Evolutionary conservation across 1,140 invertebrate species (phyloP).

Genomic region (Mesaphorura yosii): DNA sequence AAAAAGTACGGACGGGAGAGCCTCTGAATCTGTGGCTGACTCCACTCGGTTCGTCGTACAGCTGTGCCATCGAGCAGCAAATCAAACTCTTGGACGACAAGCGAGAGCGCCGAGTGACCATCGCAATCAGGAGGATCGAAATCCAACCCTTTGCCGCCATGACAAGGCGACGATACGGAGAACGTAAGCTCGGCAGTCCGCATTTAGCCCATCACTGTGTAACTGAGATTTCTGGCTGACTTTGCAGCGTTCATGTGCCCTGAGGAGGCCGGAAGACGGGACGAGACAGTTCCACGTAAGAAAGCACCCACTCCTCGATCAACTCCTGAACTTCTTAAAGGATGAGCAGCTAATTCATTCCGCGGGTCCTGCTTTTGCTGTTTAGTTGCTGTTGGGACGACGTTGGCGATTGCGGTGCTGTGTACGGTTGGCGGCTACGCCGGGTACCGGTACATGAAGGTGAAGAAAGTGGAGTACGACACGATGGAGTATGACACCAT

Average conservation of each 20-base stretch:
- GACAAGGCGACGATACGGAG: slow-evolving; percentile 29
- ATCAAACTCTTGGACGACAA: slow-evolving; percentile 27
- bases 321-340: slow-evolving; percentile 3
- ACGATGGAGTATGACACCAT: slow-evolving; percentile 89
- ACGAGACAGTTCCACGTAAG: slow-evolving; percentile 73
- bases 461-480: slow-evolving; percentile 83
- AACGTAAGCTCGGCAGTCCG: too few species aligned
- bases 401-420: slow-evolving; percentile 63
- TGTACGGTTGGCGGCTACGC: slow-evolving; percentile 71
- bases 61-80: slow-evolving; percentile 40
- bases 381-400: slow-evolving; percentile 58
- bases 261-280: slow-evolving; percentile 35
- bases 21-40: slow-evolving; percentile 61
- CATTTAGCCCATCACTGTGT: too few species aligned
- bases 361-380: too few species aligned
- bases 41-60: slow-evolving; percentile 69
- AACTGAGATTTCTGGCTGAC: slow-evolving; percentile 4
- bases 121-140: slow-evolving; percentile 18
- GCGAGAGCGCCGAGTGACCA: slow-evolving; percentile 18
- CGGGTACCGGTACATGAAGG: slow-evolving; percentile 71
- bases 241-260: slow-evolving; percentile 30
- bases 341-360: too few species aligned
- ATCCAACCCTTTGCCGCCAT: slow-evolving; percentile 31
- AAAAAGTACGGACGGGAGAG: slow-evolving; percentile 23
- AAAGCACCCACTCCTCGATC: too few species aligned